These are phyloP conservation scores for Crossocerus cetratus DNA, from an alignment of 2,888 invertebrate species.

Conservation along the genomic window DNA sequence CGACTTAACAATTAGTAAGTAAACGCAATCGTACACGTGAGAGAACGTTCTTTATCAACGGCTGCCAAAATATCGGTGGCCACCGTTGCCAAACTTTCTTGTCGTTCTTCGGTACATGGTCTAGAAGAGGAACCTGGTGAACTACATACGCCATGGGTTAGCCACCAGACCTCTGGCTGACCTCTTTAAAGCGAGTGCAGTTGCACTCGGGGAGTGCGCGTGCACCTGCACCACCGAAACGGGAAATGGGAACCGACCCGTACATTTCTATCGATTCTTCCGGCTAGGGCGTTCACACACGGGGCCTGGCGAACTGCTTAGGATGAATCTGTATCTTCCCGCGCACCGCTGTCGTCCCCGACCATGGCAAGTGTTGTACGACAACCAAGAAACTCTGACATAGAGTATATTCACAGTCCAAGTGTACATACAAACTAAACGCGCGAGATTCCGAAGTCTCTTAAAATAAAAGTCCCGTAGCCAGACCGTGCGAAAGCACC, in stretches of 20 bases:
- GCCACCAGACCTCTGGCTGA: conserved; percentile 36
- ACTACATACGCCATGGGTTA: conserved; percentile 10
- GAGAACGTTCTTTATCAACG: conserved; percentile 1
- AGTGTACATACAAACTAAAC: no score
- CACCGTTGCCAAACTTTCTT: conserved; percentile 31
- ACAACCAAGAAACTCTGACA: no score
- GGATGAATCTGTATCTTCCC: no score
- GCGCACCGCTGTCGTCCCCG: no score
- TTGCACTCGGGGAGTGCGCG: conserved; percentile 35
- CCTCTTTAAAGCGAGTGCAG: conserved; percentile 50
- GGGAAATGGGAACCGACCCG: conserved; percentile 55
- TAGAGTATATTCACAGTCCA: no score
- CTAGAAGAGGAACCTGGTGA: conserved; percentile 14
- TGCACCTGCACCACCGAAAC: conserved; percentile 52
- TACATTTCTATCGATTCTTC: conserved; percentile 70
- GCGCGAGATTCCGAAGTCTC: no score
- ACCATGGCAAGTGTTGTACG: no score
- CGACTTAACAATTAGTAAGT: no score
- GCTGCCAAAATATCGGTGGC: conserved; percentile 31
- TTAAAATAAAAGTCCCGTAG: no score
- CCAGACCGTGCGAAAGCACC: background rate
- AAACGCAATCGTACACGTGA: background rate
- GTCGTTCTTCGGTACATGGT: conserved; percentile 3
- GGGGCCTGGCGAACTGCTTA: background rate
- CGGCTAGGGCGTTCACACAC: conserved; percentile 67